Percentiles rank a stretch among this genome's conserved stretches.
These are phyloP conservation scores for Stenchaetothrips biformis DNA, from an alignment of 2,888 invertebrate species.

Conservation along the genomic window DNA sequence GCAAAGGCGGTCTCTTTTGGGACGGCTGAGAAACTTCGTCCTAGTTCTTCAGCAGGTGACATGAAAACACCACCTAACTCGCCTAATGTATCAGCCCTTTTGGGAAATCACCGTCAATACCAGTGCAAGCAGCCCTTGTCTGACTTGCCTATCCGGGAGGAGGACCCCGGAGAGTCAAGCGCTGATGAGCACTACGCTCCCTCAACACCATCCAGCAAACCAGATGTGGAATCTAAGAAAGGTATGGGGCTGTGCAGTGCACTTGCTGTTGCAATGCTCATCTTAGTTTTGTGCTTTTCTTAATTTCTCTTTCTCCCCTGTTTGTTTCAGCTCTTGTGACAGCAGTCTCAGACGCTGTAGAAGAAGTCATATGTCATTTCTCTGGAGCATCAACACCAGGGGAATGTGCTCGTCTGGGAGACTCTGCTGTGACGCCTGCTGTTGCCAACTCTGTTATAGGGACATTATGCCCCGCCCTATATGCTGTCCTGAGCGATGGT, in stretches of 20 bases:
- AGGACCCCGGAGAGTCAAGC: constrained; percentile 9
- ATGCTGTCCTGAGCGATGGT: constrained; percentile 78
- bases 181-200: constrained; percentile 7
- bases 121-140: constrained; percentile 42
- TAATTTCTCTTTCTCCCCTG: constrained; percentile 27
- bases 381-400: constrained; percentile 36
- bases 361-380: constrained; percentile 67
- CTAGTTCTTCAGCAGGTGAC: not conserved
- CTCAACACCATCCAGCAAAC: constrained; percentile 4
- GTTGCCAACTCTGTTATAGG: constrained; percentile 70
- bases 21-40: constrained; percentile 51
- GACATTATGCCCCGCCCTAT: constrained; percentile 75
- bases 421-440: constrained; percentile 57
- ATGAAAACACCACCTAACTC: constrained; percentile 63
- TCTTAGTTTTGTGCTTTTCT: not conserved
- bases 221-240: constrained; percentile 32
- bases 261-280: not conserved
- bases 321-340: constrained; percentile 60
- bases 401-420: constrained; percentile 47
- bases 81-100: constrained; percentile 64
- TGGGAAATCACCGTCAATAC: constrained; percentile 52
- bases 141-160: constrained; percentile 1
- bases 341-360: constrained; percentile 69
- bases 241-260: not conserved
- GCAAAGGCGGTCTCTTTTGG: constrained; percentile 65